Base-by-base conservation (phyloP, 2,797 vertebrate genomes). In the Protonibea diacanthus region DNA sequence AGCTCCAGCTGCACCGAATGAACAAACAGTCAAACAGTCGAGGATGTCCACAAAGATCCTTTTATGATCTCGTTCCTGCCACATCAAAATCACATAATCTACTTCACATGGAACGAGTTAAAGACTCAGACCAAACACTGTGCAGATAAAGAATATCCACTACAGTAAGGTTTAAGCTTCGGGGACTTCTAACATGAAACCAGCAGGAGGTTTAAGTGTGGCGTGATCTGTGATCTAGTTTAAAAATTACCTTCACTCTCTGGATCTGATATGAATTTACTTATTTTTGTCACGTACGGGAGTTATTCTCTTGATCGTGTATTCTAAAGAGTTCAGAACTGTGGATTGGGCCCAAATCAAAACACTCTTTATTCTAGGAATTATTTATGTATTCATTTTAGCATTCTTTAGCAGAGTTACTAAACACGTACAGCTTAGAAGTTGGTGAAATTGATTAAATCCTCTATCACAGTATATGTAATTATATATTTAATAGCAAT, bases 1-100 rank as follows among this genome's bases (percentile, higher is more conserved):
- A 85, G 90, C 77, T 90, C 75, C 86, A 44, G 33, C 58, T 71
- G 82, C 47, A 63, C 42, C 17, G 2, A 44, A 18, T 25, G 33
- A 80, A 66, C 48, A 67, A 66, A 78, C 52, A 48, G 51, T 12
- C 10, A 21, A 27, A 38, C 20, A 18, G n/a, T 20, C 17, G 27
- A 60, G 75, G 1, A 29, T 38, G n/a, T 48, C 44, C 38, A 21
- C 53, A 25, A 49, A 73, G 48, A 76, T 52, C 25, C 13, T 29
- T 58, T 18, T 2, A n/a, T 64, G 45, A 45, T 15, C 23, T 52
- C 48, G 2, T 6, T 47, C 4, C 23, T 62, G 60, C 1, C 27
- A 70, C 38, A 23, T 42, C 7, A 33, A 10, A 49, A 71, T 55
- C 42, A 58, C 21, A 44, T 42, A 53, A 53, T 65, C 4, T 25